Evolutionary conservation across 1,140 invertebrate genomes (phyloP), one percentile per base, ranked within the genome.

Genomic region (Caerostris extrusa): DNA sequence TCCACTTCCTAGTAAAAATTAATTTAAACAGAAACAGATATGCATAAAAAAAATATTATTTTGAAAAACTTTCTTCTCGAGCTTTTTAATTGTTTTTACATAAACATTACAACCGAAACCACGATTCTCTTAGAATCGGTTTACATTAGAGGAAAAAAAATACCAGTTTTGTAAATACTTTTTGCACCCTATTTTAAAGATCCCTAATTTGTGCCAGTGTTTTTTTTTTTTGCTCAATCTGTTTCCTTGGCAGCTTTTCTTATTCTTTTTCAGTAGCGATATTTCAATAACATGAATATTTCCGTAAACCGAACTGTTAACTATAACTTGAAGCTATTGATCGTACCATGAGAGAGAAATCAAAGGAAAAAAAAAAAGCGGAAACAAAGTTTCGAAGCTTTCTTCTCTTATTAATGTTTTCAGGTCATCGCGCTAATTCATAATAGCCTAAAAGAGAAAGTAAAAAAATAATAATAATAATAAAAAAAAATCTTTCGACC

Each of bases 351-450:
- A 14, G 34, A 8, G 7, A 77, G 34, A 77, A 77, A 77, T 77
- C 60, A 57, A 88, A 64, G 60, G 34, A 64, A 67, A 64, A 67
- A 56, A 82, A 77, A 56, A 82, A 81, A 82, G 53, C 7, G 71
- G 90, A 92, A 91, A 91, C 82, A 61, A 92, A 85, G 82, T 85
- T 83, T 92, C 53, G 57, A 92, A 57, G 56, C 81, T 92, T 92
- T 92, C 90, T 91, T 60, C 81, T 61, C 81, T 50, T 90, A 64
- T 60, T 87, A 61, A 61, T 19, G 57, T 91, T 92, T 92, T 85
- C 81, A 67, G 90, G 90, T 92, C 90, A 85, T 83, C 56, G 58
- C 34, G 58, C 90, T 77, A 83, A 58, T 83, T 83, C 56, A 83
- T 83, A 83, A 57, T 56, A 57, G 53, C 82, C 57, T 10, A 77